Base-by-base conservation (phyloP, 2,797 vertebrate species). In the Sphaeramia orbicularis region DNA sequence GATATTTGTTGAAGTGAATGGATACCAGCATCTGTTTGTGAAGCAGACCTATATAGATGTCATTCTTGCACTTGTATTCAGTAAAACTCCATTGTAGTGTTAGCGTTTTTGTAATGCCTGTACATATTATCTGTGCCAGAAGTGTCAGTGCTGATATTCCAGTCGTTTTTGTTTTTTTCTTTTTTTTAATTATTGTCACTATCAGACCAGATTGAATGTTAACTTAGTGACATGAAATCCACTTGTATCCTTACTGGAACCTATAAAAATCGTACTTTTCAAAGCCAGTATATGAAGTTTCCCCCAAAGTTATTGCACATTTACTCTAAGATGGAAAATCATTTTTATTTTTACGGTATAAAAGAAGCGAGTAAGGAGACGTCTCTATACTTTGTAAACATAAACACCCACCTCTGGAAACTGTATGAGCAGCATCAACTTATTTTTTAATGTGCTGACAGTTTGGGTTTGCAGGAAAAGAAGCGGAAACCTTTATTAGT, bases 121-220 rank as follows among this genome's bases (percentile, higher is more conserved):
- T 75, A 63, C 69, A 54, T 77, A 44, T 78, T 37, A 62, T 80
- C 56, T 78, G 67, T 87, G 75, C 67, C 71, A 42, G 79, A 63
- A 2, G 68, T 67, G 65, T 69, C 57, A 74, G 48, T 78, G 59
- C 35, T 74, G 43, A 70, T 81, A 51, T 68, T 59, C 12, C 24
- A 18, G 19, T 60, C 42, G 42, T 37, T 54, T 54, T 51, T 37
- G 56, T 54, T 32, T 16, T 52, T 60, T 35, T 51, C 12, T 71
- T n/a, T n/a, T n/a, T n/a, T n/a, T n/a, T n/a, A n/a, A 60, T 45
- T 37, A 47, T 66, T 49, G 60, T 73, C 49, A 66, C 48, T 66
- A 32, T 74, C 19, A 74, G 79, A 86, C 81, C 78, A 80, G 59
- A 82, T 49, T 84, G 82, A 88, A 89, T 89, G 84, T 88, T 71